These are phyloP conservation scores for Notiomystis cincta DNA, from an alignment of 2,113 vertebrate genomes.

Conservation along the genomic window DNA sequence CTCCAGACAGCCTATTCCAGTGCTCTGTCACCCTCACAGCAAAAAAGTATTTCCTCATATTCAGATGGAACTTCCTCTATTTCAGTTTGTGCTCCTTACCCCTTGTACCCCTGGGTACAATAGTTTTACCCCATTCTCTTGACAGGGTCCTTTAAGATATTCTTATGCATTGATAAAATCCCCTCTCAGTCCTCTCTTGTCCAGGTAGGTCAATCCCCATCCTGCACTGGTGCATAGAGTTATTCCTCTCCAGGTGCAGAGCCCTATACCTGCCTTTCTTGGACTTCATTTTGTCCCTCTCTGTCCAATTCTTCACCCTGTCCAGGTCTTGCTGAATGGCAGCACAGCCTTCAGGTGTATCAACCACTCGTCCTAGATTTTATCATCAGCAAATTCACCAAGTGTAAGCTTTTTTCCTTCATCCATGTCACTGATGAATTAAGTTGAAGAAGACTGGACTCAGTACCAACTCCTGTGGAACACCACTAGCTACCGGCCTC, in stretches of 20 bases:
- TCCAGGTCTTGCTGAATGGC: background rate
- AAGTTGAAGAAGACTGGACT: background rate
- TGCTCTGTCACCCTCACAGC: background rate
- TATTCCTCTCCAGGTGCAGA: background rate
- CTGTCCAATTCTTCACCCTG: background rate
- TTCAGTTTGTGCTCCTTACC: background rate
- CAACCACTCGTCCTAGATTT: background rate
- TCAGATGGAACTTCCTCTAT: background rate
- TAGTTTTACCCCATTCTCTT: background rate
- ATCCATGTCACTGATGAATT: background rate
- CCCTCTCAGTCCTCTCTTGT: background rate
- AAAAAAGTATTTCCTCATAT: background rate
- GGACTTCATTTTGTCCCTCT: background rate
- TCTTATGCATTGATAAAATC: background rate
- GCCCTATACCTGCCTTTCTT: background rate
- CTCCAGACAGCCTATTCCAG: background rate
- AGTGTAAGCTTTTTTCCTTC: background rate
- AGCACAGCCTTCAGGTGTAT: background rate
- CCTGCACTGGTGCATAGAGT: background rate
- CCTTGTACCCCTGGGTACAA: background rate
- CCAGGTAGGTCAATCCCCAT: background rate
- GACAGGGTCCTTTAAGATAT: background rate
- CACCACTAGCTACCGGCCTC: background rate
- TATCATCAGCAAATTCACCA: background rate
- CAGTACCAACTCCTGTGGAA: background rate